A percentile compares a stretch with the other conserved stretches of the same genome.
These are phyloP conservation scores for Nebria brevicollis DNA, from an alignment of 2,888 invertebrate genomes.

Conservation along the genomic window DNA sequence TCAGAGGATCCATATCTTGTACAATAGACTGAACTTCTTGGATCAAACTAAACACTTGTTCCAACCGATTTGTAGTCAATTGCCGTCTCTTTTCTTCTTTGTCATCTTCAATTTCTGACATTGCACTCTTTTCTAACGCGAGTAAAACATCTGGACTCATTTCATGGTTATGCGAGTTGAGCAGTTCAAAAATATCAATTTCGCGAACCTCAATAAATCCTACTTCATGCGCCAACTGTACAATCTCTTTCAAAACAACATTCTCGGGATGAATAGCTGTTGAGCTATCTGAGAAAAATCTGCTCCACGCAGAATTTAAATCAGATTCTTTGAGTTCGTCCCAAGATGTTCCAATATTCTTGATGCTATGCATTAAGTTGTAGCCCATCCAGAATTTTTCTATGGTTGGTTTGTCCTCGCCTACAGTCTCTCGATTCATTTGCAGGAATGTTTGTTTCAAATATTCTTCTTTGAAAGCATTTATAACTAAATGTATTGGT, in stretches of 20 bases:
- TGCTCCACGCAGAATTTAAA: neutral
- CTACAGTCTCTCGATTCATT: conserved; percentile 42
- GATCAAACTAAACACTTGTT: neutral
- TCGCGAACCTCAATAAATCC: neutral
- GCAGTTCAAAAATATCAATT: neutral
- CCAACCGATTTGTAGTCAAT: neutral
- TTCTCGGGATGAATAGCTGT: neutral
- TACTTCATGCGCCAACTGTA: neutral
- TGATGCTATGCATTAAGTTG: conserved; percentile 51
- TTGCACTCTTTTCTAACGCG: neutral
- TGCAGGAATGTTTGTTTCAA: neutral
- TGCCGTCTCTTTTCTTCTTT: neutral
- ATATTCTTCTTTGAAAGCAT: neutral
- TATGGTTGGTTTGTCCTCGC: conserved; percentile 42
- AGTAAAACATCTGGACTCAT: neutral
- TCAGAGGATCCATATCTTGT: neutral
- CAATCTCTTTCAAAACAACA: neutral
- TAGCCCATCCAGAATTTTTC: conserved; percentile 50
- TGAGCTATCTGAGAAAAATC: neutral
- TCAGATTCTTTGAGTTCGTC: conserved; percentile 49
- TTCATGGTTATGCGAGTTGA: neutral
- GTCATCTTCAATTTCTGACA: neutral
- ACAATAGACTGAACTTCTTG: neutral
- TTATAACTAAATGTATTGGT: neutral
- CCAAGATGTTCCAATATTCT: conserved; percentile 52